phyloP scores from a whole-genome alignment of 2,888 invertebrate species.

The Agelastica alni region DNA sequence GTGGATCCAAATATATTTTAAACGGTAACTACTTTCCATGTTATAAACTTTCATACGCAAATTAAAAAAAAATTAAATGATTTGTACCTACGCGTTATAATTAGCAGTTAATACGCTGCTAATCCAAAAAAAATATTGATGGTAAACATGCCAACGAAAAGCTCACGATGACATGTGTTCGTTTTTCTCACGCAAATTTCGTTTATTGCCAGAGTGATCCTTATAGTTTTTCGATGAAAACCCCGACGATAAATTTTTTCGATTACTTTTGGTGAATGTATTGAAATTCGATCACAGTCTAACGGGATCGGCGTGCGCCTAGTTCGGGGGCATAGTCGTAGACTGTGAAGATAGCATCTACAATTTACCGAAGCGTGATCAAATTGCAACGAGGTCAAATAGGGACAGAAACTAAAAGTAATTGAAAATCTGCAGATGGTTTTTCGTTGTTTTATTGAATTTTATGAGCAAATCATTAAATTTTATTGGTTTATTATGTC shows the following conservation, averaged over 20 bases:
- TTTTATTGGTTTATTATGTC: slow-evolving; percentile 47
- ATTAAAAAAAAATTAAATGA: too few species aligned
- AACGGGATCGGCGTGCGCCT: too few species aligned
- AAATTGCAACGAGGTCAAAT: neutral
- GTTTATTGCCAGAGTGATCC: slow-evolving; percentile 27
- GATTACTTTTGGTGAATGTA: slow-evolving; percentile 6
- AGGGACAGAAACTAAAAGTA: slow-evolving; percentile 26
- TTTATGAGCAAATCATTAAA: slow-evolving; percentile 46
- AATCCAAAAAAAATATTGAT: slow-evolving; percentile 10
- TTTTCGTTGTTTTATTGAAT: slow-evolving; percentile 45
- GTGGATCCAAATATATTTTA: too few species aligned
- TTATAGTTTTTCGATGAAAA: slow-evolving; percentile 35
- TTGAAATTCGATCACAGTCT: slow-evolving; percentile 4
- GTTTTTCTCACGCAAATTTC: slow-evolving; percentile 34
- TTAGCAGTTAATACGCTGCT: neutral
- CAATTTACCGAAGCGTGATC: too few species aligned
- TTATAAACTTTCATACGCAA: too few species aligned
- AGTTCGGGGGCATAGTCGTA: too few species aligned
- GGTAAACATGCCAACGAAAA: slow-evolving; percentile 16
- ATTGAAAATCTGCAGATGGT: slow-evolving; percentile 42
- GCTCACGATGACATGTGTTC: slow-evolving; percentile 21
- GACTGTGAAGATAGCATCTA: neutral
- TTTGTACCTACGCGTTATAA: too few species aligned
- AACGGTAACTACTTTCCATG: too few species aligned
- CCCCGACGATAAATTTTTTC: slow-evolving; percentile 16